Conservation (phyloP, 1,140 invertebrate genomes). For the Metaphire vulgaris region DNA sequence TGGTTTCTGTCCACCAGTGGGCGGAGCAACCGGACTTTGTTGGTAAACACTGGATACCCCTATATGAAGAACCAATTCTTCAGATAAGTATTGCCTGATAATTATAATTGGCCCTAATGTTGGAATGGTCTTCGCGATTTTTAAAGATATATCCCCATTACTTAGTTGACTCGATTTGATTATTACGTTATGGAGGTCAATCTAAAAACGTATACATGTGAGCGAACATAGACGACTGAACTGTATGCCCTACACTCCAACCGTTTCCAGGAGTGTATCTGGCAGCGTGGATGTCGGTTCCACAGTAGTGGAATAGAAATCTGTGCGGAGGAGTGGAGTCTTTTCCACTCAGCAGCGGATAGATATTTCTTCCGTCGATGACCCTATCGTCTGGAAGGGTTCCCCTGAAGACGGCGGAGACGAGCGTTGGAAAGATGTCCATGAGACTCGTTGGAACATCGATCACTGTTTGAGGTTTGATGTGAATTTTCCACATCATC, state of each 20-base stretch:
- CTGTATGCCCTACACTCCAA: slow-evolving; percentile 19
- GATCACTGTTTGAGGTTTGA: slow-evolving; percentile 36
- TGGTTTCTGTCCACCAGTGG: too few species aligned
- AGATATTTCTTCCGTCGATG: slow-evolving; percentile 43
- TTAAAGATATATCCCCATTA: too few species aligned
- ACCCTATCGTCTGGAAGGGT: slow-evolving; percentile 32
- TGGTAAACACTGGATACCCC: too few species aligned
- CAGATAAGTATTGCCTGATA: too few species aligned
- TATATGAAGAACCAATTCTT: too few species aligned
- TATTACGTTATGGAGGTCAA: too few species aligned
- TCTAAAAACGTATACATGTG: neutral
- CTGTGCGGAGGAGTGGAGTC: slow-evolving; percentile 36
- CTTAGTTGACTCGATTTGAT: too few species aligned
- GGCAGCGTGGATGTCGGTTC: slow-evolving; percentile 39
- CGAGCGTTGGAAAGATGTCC: slow-evolving; percentile 52
- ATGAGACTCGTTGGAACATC: slow-evolving; percentile 47
- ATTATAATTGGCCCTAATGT: too few species aligned
- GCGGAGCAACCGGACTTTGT: too few species aligned
- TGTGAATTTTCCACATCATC: slow-evolving; percentile 41
- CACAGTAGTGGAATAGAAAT: slow-evolving; percentile 47
- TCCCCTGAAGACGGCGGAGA: slow-evolving; percentile 32
- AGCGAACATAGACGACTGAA: neutral
- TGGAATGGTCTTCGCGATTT: too few species aligned
- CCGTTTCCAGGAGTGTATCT: slow-evolving; percentile 27
- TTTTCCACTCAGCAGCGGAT: slow-evolving; percentile 36